Evolutionary conservation across 2,888 invertebrate genomes (phyloP), one percentile per base, ranked within the genome.

Genomic region (Capitulum mitella): DNA sequence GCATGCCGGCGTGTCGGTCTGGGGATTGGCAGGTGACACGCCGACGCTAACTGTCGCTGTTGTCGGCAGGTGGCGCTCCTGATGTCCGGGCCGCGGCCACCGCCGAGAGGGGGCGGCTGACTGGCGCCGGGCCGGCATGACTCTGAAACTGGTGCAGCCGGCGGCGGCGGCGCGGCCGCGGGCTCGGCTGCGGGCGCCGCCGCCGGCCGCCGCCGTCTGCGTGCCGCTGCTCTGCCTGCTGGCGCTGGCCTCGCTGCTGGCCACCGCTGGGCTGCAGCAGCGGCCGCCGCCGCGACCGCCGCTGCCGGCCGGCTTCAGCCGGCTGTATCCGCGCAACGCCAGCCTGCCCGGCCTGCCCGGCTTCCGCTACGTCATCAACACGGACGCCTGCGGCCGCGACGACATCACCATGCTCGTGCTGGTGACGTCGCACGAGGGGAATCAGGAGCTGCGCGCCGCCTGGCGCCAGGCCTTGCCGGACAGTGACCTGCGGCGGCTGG

Each of bases 391-490:
- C 80, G 80, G 78, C 16, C 37, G 19, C 5, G 46, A 58, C 0
- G 74, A 64, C 14, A 79, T 82, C 12, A 78, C 79, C 46, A 80
- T 83, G 0, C 80, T 85, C 32, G 81, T 85, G n/a, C 87, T 93
- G 79, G 89, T 93, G 40, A 93, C 93, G 26, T 93, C 93, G 0
- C 92, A 92, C 85, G 91, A 91, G 32, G 92, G 91, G 0, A 90
- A 93, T 85, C 88, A 91, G 48, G 89, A 91, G 82, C 85, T 90
- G 54, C 88, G 93, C 81, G 90, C 90, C 84, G 90, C 91, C 0
- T 90, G 93, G 83, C 88, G 94, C 77, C 87, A 89, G 83, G 90
- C 92, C 0, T 90, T 92, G 85, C 86, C 91, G 0, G 84, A 85
- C 54, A 86, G 87, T 34, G 88, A 90, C 82, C 86, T 93, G 22